A percentile compares a stretch with the other conserved stretches of the same genome.
These are phyloP conservation scores for Pollenia angustigena DNA, from an alignment of 2,888 invertebrate species.

Conservation along the genomic window DNA sequence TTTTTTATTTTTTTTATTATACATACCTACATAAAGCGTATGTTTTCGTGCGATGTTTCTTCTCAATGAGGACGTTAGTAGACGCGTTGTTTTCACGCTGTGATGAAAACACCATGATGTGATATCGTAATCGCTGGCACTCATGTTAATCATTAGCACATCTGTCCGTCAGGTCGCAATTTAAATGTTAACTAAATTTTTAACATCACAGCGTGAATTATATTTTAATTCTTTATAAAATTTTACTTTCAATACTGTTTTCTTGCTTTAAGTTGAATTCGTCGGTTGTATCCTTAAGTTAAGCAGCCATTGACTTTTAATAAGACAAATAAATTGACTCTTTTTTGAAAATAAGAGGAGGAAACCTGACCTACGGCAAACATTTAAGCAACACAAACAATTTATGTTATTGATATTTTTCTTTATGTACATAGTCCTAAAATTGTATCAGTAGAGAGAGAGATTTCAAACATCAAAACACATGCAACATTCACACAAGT, in stretches of 20 bases:
- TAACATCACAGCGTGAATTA: too few species aligned
- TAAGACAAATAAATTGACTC: not conserved
- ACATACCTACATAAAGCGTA: too few species aligned
- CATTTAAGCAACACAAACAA: not conserved
- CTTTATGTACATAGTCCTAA: not conserved
- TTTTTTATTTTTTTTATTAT: too few species aligned
- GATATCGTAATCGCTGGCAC: too few species aligned
- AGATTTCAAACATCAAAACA: not conserved
- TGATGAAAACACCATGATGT: too few species aligned
- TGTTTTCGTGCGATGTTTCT: too few species aligned
- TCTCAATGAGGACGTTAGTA: too few species aligned
- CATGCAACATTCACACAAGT: not conserved
- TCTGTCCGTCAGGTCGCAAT: too few species aligned
- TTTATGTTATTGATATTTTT: conserved; percentile 18
- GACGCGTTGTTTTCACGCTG: too few species aligned
- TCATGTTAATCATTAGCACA: too few species aligned
- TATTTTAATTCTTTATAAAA: not conserved
- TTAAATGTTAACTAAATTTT: too few species aligned
- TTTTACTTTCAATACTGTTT: not conserved
- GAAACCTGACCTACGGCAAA: conserved; percentile 51
- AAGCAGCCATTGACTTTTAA: not conserved
- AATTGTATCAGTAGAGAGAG: not conserved
- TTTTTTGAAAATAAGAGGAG: not conserved
- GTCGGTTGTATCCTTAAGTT: too few species aligned
- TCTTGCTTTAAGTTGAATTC: not conserved